Percentiles rank a stretch among this genome's conserved stretches.
Evolutionary conservation across 2,888 invertebrate species (phyloP).

Genomic region (Elmis aenea): DNA sequence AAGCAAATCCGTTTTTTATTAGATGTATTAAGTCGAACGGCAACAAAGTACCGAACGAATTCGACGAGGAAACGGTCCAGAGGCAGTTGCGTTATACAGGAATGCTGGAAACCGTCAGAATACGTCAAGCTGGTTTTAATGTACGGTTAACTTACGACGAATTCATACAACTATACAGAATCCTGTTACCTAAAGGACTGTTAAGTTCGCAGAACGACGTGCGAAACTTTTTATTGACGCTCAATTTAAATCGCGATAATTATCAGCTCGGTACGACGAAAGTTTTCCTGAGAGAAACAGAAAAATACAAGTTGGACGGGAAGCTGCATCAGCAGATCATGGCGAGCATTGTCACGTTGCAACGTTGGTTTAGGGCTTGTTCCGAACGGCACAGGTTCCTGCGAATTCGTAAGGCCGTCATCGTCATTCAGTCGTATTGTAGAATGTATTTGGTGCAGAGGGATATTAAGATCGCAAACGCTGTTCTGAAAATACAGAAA

Average conservation of each 20-base stretch:
- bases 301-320: slow-evolving; percentile 88
- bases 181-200: slow-evolving; percentile 81
- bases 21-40: slow-evolving; percentile 95
- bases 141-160: slow-evolving; percentile 90
- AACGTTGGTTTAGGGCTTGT: slow-evolving; percentile 84
- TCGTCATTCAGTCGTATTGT: slow-evolving; percentile 71
- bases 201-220: slow-evolving; percentile 84
- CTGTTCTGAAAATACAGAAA: slow-evolving; percentile 69
- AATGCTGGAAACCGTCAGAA: slow-evolving; percentile 93
- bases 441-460: slow-evolving; percentile 62
- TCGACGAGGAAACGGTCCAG: slow-evolving; percentile 90
- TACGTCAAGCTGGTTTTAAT: slow-evolving; percentile 92
- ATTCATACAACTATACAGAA: slow-evolving; percentile 88
- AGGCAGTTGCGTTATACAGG: slow-evolving; percentile 90
- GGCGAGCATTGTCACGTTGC: slow-evolving; percentile 85
- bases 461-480: slow-evolving; percentile 49
- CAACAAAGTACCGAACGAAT: slow-evolving; percentile 86
- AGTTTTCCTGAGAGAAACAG: slow-evolving; percentile 90
- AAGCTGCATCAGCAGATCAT: slow-evolving; percentile 91
- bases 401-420: slow-evolving; percentile 65
- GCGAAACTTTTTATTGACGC: slow-evolving; percentile 72
- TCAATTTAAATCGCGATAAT: slow-evolving; percentile 83
- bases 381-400: slow-evolving; percentile 75
- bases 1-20: slow-evolving; percentile 80
- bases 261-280: slow-evolving; percentile 86